Evolutionary conservation across 2,888 invertebrate genomes (phyloP).

Genomic region (Agrochola macilenta): DNA sequence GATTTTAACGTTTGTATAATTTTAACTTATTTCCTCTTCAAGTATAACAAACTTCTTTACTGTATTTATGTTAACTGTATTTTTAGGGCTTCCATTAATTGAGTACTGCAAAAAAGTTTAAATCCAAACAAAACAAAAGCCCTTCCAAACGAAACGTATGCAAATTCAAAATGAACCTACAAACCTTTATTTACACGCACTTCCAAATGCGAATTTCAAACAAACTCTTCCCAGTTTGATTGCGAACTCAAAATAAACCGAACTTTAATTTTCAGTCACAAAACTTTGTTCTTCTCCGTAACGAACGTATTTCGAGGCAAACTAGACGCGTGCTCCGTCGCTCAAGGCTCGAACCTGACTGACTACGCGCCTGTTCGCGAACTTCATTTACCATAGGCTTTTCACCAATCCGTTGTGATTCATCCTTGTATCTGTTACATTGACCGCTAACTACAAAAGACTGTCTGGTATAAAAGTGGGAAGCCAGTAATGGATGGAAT

Average conservation of each 20-base stretch:
- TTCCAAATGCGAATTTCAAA: constrained; percentile 67
- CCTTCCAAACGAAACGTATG: constrained; percentile 48
- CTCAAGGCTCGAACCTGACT: constrained; percentile 72
- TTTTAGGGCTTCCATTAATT: constrained; percentile 11
- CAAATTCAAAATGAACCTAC: constrained; percentile 58
- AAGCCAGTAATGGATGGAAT: constrained; percentile 65
- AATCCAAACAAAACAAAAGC: constrained; percentile 43
- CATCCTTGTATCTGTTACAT: constrained; percentile 65
- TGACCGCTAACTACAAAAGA: constrained; percentile 48
- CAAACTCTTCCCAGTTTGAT: constrained; percentile 66
- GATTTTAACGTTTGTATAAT: not conserved
- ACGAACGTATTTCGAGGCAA: constrained; percentile 67
- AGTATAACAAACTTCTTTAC: not conserved
- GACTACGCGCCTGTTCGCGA: constrained; percentile 59
- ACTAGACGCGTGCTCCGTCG: constrained; percentile 68
- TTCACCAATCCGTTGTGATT: constrained; percentile 40
- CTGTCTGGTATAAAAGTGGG: not conserved
- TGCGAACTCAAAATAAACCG: constrained; percentile 70
- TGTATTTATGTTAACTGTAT: not conserved
- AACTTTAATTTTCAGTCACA: constrained; percentile 74
- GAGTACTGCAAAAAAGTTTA: constrained; percentile 4
- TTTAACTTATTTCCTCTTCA: not conserved
- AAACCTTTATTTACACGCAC: constrained; percentile 71
- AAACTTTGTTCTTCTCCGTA: constrained; percentile 77
- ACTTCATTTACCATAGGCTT: constrained; percentile 67